A percentile compares a stretch with the other conserved stretches of the same genome.
Evolutionary conservation across 2,888 invertebrate genomes (phyloP).

Genomic region (Magallana nippona): DNA sequence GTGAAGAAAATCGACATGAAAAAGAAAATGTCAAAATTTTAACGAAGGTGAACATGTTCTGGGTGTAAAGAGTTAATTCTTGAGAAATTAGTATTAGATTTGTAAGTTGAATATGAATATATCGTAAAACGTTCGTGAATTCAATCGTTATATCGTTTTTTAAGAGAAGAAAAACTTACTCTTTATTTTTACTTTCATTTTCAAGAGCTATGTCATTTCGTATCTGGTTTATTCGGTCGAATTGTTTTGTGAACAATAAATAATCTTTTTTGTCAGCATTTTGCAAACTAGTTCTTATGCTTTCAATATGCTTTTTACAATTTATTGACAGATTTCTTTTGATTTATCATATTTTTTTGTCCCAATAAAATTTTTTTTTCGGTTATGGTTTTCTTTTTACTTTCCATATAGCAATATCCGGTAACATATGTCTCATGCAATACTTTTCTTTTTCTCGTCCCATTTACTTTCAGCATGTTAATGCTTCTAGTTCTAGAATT

Average conservation of each 20-base stretch:
- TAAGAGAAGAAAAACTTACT: conserved; percentile 31
- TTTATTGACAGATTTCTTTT: background rate
- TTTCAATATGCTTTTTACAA: no score
- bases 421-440: conserved; percentile 45
- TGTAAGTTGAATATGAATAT: no score
- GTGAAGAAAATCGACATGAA: background rate
- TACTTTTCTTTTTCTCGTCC: no score
- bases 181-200: conserved; percentile 54
- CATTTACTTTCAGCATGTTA: no score
- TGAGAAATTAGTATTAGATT: no score
- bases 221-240: background rate
- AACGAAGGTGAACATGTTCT: no score
- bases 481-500: no score
- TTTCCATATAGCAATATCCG: conserved; percentile 47
- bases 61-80: no score
- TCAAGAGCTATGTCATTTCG: background rate
- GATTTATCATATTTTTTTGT: background rate
- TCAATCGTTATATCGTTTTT: background rate
- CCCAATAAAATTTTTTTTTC: no score
- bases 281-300: no score
- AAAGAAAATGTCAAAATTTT: background rate
- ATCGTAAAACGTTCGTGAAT: background rate
- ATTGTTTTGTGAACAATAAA: background rate
- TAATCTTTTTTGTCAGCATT: no score
- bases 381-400: conserved; percentile 42